A percentile compares a stretch with the other conserved stretches of the same genome.
Conservation (phyloP, 2,888 invertebrate species). For the Platypus cylindrus region DNA sequence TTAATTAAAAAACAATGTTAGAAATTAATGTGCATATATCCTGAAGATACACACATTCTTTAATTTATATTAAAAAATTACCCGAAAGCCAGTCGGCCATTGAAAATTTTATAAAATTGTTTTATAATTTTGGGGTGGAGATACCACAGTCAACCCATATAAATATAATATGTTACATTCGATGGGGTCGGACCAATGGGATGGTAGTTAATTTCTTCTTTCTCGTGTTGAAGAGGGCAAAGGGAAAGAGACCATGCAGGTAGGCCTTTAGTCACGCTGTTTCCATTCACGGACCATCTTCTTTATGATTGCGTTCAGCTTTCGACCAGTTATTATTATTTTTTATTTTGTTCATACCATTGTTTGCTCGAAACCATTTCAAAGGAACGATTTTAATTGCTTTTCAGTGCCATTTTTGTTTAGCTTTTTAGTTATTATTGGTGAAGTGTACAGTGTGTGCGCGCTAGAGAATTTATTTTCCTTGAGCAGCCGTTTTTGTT, state of each 20-base stretch:
- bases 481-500: no score
- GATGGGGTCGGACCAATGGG: conserved; percentile 27
- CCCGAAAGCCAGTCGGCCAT: conserved; percentile 7
- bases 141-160: conserved; percentile 12
- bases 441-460: background rate
- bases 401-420: conserved; percentile 11
- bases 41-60: no score
- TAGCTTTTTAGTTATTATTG: conserved; percentile 3
- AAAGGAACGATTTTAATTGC: conserved; percentile 10
- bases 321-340: conserved; percentile 15
- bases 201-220: conserved; percentile 26
- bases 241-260: conserved; percentile 17
- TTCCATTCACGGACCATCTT: conserved; percentile 14
- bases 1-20: no score
- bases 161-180: conserved; percentile 11
- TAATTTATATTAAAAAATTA: no score
- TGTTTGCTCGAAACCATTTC: conserved; percentile 13
- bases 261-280: conserved; percentile 17
- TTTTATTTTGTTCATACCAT: conserved; percentile 11
- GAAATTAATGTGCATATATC: no score
- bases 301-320: conserved; percentile 15
- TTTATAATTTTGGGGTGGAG: conserved; percentile 13
- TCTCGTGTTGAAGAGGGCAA: conserved; percentile 27
- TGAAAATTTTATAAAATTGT: conserved; percentile 12
- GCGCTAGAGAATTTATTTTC: no score